Conservation (phyloP, 2,888 invertebrate species). For the Diarsia rubi region DNA sequence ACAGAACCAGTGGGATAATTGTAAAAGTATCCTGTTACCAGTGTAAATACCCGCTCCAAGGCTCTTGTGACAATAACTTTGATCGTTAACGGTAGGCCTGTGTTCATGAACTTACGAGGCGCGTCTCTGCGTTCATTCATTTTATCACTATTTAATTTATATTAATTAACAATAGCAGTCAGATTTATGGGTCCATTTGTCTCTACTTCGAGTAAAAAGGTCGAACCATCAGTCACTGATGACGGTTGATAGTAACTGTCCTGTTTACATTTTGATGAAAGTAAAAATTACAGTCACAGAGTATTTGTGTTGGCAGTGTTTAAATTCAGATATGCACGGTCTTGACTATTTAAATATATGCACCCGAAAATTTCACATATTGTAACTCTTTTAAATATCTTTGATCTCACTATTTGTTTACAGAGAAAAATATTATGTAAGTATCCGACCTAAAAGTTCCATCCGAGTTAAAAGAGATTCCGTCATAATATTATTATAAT, state of each 20-base stretch:
- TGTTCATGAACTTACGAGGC: slow-evolving; percentile 45
- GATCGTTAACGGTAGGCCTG: slow-evolving; percentile 38
- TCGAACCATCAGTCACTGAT: neutral
- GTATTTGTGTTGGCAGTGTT: neutral
- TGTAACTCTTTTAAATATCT: neutral
- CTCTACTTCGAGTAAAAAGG: slow-evolving; percentile 14
- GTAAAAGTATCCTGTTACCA: slow-evolving; percentile 36
- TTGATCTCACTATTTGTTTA: neutral
- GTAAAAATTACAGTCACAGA: neutral
- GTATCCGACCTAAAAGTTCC: neutral
- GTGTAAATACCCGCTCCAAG: slow-evolving; percentile 53
- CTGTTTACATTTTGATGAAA: neutral
- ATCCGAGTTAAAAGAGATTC: neutral
- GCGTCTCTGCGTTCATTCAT: slow-evolving; percentile 38
- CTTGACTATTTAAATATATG: neutral
- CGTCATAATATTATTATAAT: slow-evolving; percentile 22
- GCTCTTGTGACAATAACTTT: slow-evolving; percentile 54
- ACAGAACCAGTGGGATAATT: slow-evolving; percentile 2
- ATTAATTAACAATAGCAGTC: slow-evolving; percentile 31
- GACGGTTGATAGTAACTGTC: neutral
- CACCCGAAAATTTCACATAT: neutral
- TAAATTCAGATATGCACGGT: neutral
- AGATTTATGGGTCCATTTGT: slow-evolving; percentile 43
- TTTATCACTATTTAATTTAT: slow-evolving; percentile 42
- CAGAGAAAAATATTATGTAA: slow-evolving; percentile 2